A percentile compares a stretch with the other conserved stretches of the same genome.
These are phyloP conservation scores for Quiscalus mexicanus DNA, from an alignment of 2,113 vertebrate species.

Conservation along the genomic window DNA sequence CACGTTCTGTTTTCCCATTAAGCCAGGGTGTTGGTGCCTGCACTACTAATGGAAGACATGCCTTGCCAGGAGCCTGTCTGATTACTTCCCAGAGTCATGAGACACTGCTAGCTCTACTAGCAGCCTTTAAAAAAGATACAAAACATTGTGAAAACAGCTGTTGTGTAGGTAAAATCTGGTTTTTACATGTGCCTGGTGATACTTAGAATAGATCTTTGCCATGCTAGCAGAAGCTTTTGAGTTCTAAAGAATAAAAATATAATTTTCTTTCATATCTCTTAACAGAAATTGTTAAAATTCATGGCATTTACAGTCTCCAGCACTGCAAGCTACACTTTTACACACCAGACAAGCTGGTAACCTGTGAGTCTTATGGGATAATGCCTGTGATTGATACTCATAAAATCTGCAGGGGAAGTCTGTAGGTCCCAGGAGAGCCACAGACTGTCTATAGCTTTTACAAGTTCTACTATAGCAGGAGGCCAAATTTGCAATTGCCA, in stretches of 20 bases:
- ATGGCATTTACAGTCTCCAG: neutral
- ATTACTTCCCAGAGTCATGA: neutral
- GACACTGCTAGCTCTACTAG: neutral
- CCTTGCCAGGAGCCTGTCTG: neutral
- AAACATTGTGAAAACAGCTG: neutral
- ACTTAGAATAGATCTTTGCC: neutral
- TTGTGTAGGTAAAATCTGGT: neutral
- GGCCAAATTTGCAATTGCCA: constrained; percentile 24
- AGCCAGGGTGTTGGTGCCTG: neutral
- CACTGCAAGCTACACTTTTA: neutral
- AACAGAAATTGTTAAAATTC: neutral
- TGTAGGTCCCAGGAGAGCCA: neutral
- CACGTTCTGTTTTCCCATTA: neutral
- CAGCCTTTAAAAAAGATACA: neutral
- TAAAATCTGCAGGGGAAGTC: constrained; percentile 31
- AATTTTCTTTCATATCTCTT: neutral
- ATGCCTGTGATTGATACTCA: constrained; percentile 2
- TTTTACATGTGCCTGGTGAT: neutral
- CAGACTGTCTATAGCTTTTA: constrained; percentile 35
- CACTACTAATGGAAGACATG: neutral
- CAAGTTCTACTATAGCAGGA: constrained; percentile 30
- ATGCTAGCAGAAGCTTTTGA: neutral
- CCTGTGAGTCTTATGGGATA: constrained; percentile 3
- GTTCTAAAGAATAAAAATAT: neutral
- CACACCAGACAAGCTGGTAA: constrained; percentile 14